A percentile compares a stretch with the other conserved stretches of the same genome.
These are phyloP conservation scores for Euphysa ruthae DNA, from an alignment of 30 jellyfish, hydroid and myxozoan species.

Conservation along the genomic window DNA sequence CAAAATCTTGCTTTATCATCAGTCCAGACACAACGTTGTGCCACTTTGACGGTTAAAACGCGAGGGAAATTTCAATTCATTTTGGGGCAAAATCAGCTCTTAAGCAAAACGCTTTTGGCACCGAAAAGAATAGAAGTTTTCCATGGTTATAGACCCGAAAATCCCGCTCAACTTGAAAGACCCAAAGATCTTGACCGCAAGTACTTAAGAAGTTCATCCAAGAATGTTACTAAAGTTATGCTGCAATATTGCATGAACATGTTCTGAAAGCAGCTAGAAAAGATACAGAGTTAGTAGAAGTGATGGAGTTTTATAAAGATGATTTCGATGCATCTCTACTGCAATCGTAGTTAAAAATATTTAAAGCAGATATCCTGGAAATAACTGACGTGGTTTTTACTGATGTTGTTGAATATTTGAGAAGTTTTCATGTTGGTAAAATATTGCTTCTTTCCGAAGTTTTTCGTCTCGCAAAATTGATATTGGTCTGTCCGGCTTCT, in stretches of 20 bases:
- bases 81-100: too few species aligned
- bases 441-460: neutral
- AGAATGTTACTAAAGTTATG: conserved; percentile 3
- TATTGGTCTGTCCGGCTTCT: conserved; percentile 6
- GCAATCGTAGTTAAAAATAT: neutral
- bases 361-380: conserved; percentile 9
- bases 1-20: too few species aligned
- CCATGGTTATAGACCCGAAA: too few species aligned
- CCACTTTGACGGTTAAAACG: too few species aligned
- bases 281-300: conserved; percentile 6
- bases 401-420: conserved; percentile 15
- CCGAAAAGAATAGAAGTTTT: too few species aligned
- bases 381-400: conserved; percentile 25
- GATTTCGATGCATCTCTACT: conserved; percentile 19
- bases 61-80: too few species aligned
- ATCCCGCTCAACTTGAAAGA: too few species aligned
- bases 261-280: conserved; percentile 1
- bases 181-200: too few species aligned
- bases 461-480: neutral
- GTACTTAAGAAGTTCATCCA: too few species aligned
- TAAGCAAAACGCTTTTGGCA: too few species aligned
- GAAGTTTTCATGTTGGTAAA: conserved; percentile 15
- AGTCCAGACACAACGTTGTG: too few species aligned
- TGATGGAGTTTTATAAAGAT: neutral
- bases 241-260: conserved; percentile 1